These are phyloP conservation scores for Frankliniella fusca DNA, from an alignment of 2,888 invertebrate genomes.

Conservation along the genomic window DNA sequence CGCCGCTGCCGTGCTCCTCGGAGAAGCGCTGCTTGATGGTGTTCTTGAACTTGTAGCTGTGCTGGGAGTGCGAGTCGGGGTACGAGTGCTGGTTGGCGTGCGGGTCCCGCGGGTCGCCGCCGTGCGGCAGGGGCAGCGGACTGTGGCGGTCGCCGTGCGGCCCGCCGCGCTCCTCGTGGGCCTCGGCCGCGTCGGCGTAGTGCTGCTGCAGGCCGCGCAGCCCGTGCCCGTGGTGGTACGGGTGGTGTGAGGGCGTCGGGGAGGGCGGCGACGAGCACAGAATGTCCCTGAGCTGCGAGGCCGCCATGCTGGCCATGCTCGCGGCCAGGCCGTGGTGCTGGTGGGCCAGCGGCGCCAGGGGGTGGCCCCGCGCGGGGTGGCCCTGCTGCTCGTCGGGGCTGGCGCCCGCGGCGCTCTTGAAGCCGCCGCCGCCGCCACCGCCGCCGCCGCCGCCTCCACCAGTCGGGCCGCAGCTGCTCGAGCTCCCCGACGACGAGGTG, in stretches of 20 bases:
- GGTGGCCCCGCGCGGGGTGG: neutral
- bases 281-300: neutral
- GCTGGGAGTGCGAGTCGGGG: constrained; percentile 34
- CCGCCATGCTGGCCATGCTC: neutral
- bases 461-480: neutral
- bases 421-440: neutral
- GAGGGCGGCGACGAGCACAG: constrained; percentile 18
- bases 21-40: constrained; percentile 84
- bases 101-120: constrained; percentile 35
- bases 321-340: neutral
- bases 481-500: constrained; percentile 14
- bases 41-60: constrained; percentile 87
- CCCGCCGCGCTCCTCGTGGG: constrained; percentile 37
- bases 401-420: neutral
- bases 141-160: constrained; percentile 37
- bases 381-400: neutral
- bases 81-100: constrained; percentile 45
- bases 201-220: constrained; percentile 1
- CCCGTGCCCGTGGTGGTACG: constrained; percentile 39
- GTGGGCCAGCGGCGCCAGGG: neutral
- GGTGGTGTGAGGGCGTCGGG: constrained; percentile 39
- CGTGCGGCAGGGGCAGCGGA: too few species aligned
- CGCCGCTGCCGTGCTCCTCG: constrained; percentile 41
- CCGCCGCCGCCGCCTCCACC: neutral
- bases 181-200: neutral